These are phyloP conservation scores for Pteropus alecto DNA, from an alignment of 2,113 vertebrate species.

Conservation along the genomic window DNA sequence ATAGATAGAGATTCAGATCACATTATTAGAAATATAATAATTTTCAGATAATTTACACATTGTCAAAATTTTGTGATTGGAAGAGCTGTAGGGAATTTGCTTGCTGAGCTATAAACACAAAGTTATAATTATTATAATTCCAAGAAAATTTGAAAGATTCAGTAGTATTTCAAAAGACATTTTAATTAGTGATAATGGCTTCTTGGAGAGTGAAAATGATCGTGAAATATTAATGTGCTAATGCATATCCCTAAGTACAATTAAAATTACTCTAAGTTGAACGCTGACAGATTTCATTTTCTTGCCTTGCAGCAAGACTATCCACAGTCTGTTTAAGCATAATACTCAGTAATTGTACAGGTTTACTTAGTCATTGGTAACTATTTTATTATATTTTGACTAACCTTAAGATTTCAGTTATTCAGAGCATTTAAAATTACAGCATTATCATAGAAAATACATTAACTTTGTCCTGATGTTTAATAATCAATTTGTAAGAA, in stretches of 20 bases:
- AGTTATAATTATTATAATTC: background rate
- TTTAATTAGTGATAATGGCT: constrained; percentile 4
- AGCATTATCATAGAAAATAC: background rate
- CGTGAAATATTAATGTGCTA: constrained; percentile 13
- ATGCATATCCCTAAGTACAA: background rate
- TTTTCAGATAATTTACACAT: background rate
- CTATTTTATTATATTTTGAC: background rate
- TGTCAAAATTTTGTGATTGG: background rate
- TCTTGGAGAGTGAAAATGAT: background rate
- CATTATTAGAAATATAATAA: background rate
- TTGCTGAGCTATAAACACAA: background rate
- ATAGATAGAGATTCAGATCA: background rate
- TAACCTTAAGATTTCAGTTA: background rate
- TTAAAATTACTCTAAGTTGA: background rate
- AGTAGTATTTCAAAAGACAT: constrained; percentile 27
- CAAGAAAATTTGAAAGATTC: background rate
- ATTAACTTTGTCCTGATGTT: background rate
- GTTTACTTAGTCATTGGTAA: background rate
- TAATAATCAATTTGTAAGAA: background rate
- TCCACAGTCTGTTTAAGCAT: background rate
- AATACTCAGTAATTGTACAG: background rate
- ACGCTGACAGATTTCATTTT: background rate
- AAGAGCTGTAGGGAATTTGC: background rate
- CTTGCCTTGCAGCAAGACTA: background rate
- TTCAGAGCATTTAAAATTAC: background rate